Evolutionary conservation across 2,113 vertebrate genomes (phyloP).

Genomic region (Tylochromis polylepis): DNA sequence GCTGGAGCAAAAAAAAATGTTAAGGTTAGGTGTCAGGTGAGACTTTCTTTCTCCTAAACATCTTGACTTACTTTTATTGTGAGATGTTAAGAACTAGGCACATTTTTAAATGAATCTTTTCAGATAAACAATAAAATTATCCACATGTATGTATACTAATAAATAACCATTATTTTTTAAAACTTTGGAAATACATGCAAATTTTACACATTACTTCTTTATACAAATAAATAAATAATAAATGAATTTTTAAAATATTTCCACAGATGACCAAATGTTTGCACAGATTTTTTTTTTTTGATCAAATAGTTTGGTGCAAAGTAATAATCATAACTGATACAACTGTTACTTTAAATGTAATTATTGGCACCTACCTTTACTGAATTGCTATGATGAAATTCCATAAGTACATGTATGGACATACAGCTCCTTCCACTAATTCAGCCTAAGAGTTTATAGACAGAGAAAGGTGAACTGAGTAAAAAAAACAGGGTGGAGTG

Average conservation of each 20-base stretch:
- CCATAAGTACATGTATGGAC: slow-evolving; percentile 74
- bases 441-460: slow-evolving; percentile 41
- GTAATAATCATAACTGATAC: not conserved
- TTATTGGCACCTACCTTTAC: slow-evolving; percentile 83
- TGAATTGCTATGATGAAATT: slow-evolving; percentile 73
- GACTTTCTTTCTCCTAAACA: slow-evolving; percentile 58
- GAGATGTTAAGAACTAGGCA: not conserved
- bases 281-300: not conserved
- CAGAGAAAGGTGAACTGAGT: slow-evolving; percentile 45
- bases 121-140: not conserved
- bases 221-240: not conserved
- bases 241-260: not conserved
- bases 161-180: not conserved
- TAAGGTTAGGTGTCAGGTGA: slow-evolving; percentile 64
- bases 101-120: slow-evolving; percentile 13
- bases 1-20: slow-evolving; percentile 64
- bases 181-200: not conserved
- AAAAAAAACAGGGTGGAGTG: slow-evolving; percentile 53
- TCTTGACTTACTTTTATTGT: slow-evolving; percentile 42
- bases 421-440: slow-evolving; percentile 78
- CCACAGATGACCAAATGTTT: not conserved
- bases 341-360: not conserved
- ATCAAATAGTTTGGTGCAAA: not conserved
- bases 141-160: not conserved
- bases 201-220: not conserved